Conservation (phyloP, 1,140 invertebrate species). For the Drosophila paulistorum region DNA sequence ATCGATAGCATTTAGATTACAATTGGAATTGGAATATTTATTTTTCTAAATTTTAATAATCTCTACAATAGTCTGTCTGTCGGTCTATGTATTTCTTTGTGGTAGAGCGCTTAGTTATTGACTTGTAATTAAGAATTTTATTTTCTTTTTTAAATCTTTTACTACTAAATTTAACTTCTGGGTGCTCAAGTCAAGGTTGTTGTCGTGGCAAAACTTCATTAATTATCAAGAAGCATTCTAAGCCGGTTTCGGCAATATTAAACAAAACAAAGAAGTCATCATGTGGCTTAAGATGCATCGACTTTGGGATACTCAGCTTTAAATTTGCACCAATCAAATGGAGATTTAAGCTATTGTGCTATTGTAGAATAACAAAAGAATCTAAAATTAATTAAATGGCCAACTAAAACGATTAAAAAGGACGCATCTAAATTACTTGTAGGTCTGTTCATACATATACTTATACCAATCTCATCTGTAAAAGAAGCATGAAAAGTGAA, state of each 20-base stretch:
- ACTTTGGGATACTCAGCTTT: neutral
- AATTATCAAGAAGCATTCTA: conserved; percentile 10
- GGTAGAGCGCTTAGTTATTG: conserved; percentile 43
- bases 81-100: neutral
- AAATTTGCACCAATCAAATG: too few species aligned
- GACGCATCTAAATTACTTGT: too few species aligned
- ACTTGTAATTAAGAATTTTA: conserved; percentile 52
- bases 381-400: too few species aligned
- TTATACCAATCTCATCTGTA: too few species aligned
- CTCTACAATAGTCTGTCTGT: conserved; percentile 38
- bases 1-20: conserved; percentile 34
- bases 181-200: conserved; percentile 1
- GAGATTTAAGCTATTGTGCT: too few species aligned
- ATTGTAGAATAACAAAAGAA: too few species aligned
- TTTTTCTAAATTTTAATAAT: conserved; percentile 45
- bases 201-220: conserved; percentile 7
- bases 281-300: neutral
- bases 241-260: conserved; percentile 4
- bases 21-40: conserved; percentile 27
- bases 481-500: too few species aligned
- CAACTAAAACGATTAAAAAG: too few species aligned
- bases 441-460: too few species aligned
- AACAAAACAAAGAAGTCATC: conserved; percentile 9
- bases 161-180: conserved; percentile 22
- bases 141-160: conserved; percentile 31